Evolutionary conservation across 2,797 vertebrate species (phyloP), one percentile per base, ranked within the genome.

Genomic region (Ctenopoma multispine): DNA sequence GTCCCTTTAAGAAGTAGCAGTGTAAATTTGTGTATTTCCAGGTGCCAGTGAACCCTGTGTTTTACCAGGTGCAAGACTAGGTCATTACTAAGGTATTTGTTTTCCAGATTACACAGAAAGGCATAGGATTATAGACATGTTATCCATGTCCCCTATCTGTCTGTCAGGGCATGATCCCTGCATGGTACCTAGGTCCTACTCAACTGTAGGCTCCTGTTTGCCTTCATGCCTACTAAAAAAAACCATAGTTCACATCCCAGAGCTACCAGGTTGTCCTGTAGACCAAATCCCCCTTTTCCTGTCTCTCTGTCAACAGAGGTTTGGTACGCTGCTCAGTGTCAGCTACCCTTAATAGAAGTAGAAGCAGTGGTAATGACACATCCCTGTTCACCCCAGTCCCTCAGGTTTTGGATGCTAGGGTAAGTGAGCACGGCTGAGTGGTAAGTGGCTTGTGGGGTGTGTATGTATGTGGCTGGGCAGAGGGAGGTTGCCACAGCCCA

Each of bases 61-160:
- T 94, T 93, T 92, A 93, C 92, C 93, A 94, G 94, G 93, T 94
- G 94, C 87, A 83, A 59, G 75, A 74, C 87, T 81, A 75, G 88
- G 92, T 93, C 92, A 94, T 94, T 93, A 92, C 87, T 80, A 69
- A 92, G 88, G 85, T 94, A 94, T 95, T 95, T 94, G 92, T 93
- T 94, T 94, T 95, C 80, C 87, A 89, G 93, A 93, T 94, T 91
- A 90, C 88, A 89, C 63, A 81, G 91, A 91, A 89, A 92, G 82
- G 69, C 70, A 77, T 54, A 63, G 90, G 88, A 93, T 92, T 93
- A 90, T 80, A 89, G 89, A 84, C 80, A 59, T 84, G 89, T 92
- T 91, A 87, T 87, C 70, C 79, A 78, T 84, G 76, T 83, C 69
- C 75, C 74, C 55, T 81, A 80, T 86, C 77, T 87, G 75, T 85